A percentile compares a stretch with the other conserved stretches of the same genome.
These are phyloP conservation scores for Cotesia vestalis DNA, from an alignment of 1,140 invertebrate species.

Conservation along the genomic window DNA sequence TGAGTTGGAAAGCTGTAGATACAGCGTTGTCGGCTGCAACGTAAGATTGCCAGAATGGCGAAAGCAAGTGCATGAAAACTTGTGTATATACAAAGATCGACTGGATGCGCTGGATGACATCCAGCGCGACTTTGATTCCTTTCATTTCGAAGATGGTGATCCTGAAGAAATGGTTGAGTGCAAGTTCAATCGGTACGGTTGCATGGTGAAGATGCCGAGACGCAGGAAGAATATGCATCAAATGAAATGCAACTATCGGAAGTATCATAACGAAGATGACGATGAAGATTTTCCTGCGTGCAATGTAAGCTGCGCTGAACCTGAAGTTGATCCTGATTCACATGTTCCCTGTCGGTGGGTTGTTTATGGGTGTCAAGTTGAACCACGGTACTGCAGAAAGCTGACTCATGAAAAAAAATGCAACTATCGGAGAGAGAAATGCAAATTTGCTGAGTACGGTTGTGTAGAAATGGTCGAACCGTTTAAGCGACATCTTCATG, in stretches of 20 bases:
- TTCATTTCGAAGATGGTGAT: slow-evolving; percentile 36
- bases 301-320: slow-evolving; percentile 14
- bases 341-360: slow-evolving; percentile 46
- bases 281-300: slow-evolving; percentile 25
- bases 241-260: slow-evolving; percentile 51
- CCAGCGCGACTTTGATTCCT: slow-evolving; percentile 25
- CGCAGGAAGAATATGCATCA: slow-evolving; percentile 50
- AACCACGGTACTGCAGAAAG: slow-evolving; percentile 41
- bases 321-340: slow-evolving; percentile 43
- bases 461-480: slow-evolving; percentile 43
- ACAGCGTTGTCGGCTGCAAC: slow-evolving; percentile 49
- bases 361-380: slow-evolving; percentile 47
- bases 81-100: slow-evolving; percentile 51
- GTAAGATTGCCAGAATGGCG: slow-evolving; percentile 49
- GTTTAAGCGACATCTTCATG: slow-evolving; percentile 43
- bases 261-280: slow-evolving; percentile 30
- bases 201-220: slow-evolving; percentile 50
- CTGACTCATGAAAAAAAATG: slow-evolving; percentile 50
- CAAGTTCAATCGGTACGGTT: slow-evolving; percentile 47
- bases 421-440: slow-evolving; percentile 51
- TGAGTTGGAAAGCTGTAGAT: slow-evolving; percentile 47
- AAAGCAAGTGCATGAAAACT: slow-evolving; percentile 49
- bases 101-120: slow-evolving; percentile 33
- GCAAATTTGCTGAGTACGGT: slow-evolving; percentile 43
- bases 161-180: slow-evolving; percentile 49